Percentiles rank a stretch among this genome's conserved stretches.
Evolutionary conservation across 2,888 invertebrate species (phyloP).

Genomic region (Hypomecis punctinalis): DNA sequence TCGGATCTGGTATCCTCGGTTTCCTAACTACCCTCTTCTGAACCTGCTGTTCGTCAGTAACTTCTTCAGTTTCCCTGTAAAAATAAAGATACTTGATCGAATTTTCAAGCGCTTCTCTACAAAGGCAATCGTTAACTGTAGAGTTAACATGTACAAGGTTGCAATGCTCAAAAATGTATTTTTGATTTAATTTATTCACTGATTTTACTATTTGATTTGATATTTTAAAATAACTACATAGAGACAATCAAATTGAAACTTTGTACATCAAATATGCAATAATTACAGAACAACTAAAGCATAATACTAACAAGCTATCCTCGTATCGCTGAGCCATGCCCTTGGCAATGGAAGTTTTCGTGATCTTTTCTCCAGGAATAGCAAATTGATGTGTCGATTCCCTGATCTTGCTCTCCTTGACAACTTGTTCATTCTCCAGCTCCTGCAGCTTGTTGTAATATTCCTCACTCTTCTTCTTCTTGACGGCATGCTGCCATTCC

Average conservation of each 20-base stretch:
- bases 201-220: too few species aligned
- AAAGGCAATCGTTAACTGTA: too few species aligned
- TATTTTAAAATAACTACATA: too few species aligned
- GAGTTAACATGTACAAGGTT: too few species aligned
- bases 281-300: not conserved
- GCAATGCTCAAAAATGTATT: too few species aligned
- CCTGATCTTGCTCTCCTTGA: constrained; percentile 91
- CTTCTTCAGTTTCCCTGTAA: constrained; percentile 87
- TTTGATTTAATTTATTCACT: too few species aligned
- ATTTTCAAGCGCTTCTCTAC: too few species aligned
- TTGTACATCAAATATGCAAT: not conserved
- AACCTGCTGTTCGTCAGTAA: constrained; percentile 76
- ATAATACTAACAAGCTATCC: constrained; percentile 90
- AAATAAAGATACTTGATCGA: not conserved
- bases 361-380: constrained; percentile 93
- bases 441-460: constrained; percentile 93
- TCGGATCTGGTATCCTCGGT: constrained; percentile 88
- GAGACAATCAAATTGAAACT: not conserved
- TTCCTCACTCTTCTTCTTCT: constrained; percentile 92
- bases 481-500: constrained; percentile 94
- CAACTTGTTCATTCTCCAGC: constrained; percentile 93
- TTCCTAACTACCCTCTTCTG: constrained; percentile 79
- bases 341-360: constrained; percentile 90
- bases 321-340: constrained; percentile 96
- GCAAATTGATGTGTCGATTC: constrained; percentile 93